phyloP scores from a whole-genome alignment of 2,888 invertebrate genomes.

The Athalia circularis region DNA sequence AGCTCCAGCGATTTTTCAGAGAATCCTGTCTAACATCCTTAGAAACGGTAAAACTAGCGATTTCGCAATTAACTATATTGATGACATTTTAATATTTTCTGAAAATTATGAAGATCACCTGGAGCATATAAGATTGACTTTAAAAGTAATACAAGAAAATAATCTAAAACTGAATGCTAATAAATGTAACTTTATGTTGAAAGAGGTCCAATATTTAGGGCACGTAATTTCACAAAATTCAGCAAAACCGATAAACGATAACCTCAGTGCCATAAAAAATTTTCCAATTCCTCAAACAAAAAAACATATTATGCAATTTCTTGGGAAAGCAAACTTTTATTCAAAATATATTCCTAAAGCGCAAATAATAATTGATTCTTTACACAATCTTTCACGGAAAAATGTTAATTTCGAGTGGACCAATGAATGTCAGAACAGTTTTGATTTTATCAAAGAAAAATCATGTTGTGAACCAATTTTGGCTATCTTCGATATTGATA shows the following conservation, averaged over 20 bases:
- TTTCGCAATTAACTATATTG: constrained; percentile 52
- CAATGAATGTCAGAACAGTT: constrained; percentile 48
- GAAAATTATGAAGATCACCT: constrained; percentile 51
- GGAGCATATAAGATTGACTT: constrained; percentile 47
- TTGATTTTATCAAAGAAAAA: constrained; percentile 53
- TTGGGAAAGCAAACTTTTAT: constrained; percentile 56
- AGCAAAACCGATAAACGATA: constrained; percentile 46
- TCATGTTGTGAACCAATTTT: constrained; percentile 52
- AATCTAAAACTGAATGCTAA: constrained; percentile 43
- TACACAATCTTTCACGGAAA: no score
- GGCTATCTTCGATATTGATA: constrained; percentile 56
- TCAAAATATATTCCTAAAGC: constrained; percentile 51
- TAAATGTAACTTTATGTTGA: constrained; percentile 43
- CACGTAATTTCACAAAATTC: no score
- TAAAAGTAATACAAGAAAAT: constrained; percentile 45
- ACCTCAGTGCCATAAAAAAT: constrained; percentile 50
- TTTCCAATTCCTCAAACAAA: constrained; percentile 48
- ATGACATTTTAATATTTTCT: constrained; percentile 53
- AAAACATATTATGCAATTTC: constrained; percentile 53
- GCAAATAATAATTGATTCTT: constrained; percentile 49
- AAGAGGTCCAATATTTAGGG: no score
- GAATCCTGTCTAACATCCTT: constrained; percentile 49
- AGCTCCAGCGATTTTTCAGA: constrained; percentile 55
- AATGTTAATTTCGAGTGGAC: constrained; percentile 53
- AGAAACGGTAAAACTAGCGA: constrained; percentile 45